Base-by-base conservation (phyloP, 2,113 vertebrate species). In the Pollimyrus isidori region DNA sequence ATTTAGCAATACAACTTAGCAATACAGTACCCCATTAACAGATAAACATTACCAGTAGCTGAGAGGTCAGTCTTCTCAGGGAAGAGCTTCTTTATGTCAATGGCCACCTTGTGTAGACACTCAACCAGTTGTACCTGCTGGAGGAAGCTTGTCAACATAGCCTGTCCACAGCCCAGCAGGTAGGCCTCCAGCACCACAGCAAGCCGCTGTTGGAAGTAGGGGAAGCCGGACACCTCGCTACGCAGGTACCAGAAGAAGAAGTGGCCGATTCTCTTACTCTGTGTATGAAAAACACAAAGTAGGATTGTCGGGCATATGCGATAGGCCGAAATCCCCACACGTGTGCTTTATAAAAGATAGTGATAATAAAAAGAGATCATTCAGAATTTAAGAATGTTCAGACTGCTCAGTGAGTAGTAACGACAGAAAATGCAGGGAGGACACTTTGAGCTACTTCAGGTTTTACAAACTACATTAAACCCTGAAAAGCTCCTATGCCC, bases 181-280 rank as follows among this genome's bases (percentile, higher is more conserved):
- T 95, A 96, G 4, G 95, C 96, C 92, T 96, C 96, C 85, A 97
- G 91, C 58, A 96, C 93, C 89, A 96, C 93, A 0, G 96, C 95
- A 94, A 96, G 95, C 35, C 96, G 94, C 90, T 96, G 94, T 13
- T 93, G 93, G 88, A 96, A 96, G 90, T 94, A 95, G 0, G 89
- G 94, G 30, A 95, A 95, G 0, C 94, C 94, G 2, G 93, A 93
- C 76, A 96, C 94, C 89, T 97, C 96, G 17, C 96, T 95, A 88
- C 95, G 94, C 30, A 96, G 87, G 26, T 95, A 97, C 96, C 96
- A 97, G 92, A 96, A 97, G 91, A 97, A 95, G 94, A 95, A 97
- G 89, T 97, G 96, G n/a, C 96, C 96, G 0, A 97, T 94, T 87
- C 95, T 92, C 91, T 96, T 96, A 92, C 96, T 97, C 96, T 97